A percentile compares a stretch with the other conserved stretches of the same genome.
Conservation (phyloP, 2,113 vertebrate genomes). For the Otis tarda region DNA sequence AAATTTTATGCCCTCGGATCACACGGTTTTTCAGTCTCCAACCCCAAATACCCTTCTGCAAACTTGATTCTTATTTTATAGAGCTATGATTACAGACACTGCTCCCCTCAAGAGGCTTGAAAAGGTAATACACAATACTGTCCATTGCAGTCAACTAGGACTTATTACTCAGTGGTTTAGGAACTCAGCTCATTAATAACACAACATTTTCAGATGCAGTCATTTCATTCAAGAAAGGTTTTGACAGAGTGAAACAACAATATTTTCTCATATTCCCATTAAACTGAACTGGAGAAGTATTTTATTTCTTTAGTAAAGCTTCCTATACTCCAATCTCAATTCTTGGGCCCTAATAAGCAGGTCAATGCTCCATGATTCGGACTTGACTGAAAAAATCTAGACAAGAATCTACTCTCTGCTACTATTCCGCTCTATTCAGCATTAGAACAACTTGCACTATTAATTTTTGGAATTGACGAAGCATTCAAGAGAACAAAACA, state of each 20-base stretch:
- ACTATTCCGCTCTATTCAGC: not conserved
- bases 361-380: not conserved
- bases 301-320: not conserved
- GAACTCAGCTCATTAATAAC: not conserved
- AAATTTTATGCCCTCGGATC: not conserved
- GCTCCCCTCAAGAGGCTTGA: conserved; percentile 28
- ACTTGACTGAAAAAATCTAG: not conserved
- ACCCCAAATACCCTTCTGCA: not conserved
- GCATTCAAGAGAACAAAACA: not conserved
- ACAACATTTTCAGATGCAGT: not conserved
- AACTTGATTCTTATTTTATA: not conserved
- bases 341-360: not conserved
- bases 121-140: not conserved
- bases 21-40: not conserved
- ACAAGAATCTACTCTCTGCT: not conserved
- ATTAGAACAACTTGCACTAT: not conserved
- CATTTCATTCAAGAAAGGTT: not conserved
- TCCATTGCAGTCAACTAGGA: not conserved
- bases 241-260: not conserved
- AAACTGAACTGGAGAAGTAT: not conserved
- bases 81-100: not conserved
- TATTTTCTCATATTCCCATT: not conserved
- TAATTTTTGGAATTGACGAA: not conserved
- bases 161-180: not conserved
- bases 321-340: not conserved